Evolutionary conservation across 2,113 vertebrate genomes (phyloP), one percentile per base, ranked within the genome.

Genomic region (Spea bombifrons): DNA sequence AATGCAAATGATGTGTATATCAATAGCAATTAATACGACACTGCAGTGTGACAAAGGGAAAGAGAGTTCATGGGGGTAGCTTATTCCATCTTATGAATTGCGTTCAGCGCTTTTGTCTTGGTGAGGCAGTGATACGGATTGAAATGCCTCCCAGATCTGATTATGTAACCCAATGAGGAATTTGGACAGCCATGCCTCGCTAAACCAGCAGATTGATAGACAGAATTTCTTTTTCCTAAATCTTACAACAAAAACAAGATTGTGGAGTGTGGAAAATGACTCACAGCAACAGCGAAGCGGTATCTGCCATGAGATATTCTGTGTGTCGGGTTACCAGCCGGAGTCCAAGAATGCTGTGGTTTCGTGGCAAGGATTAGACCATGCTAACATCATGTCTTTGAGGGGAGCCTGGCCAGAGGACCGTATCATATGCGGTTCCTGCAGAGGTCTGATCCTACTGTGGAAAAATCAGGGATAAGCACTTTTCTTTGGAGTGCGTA

Each of bases 271-370:
- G 77, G 77, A 80, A 80, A 80, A 80, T 80, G 77, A 80, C 63
- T 80, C 63, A 80, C 53, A 57, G 71, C 52, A 74, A 73, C 64
- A 74, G 71, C 50, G 5, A 80, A 45, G 78, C 77, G 49, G 63
- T 79, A 79, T 79, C 77, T 66, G 77, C 52, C 48, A 73, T 74
- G 64, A 80, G 52, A 80, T 80, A 73, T 80, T 80, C 50, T 48
- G 66, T 71, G 78, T 67, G 78, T 74, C 71, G 53, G 45, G 71
- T 80, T 80, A 74, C 78, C 65, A 57, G 44, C 17, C 50, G 1
- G 13, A 67, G 65, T 74, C 78, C 71, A 80, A 59, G 71, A 80
- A 80, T 80, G 78, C 64, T 80, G 78, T 74, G 78, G 78, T 74
- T 80, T 80, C 46, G 73, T 68, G 71, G 71, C 15, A 49, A 68